Evolutionary conservation across 2,888 invertebrate genomes (phyloP), one percentile per base, ranked within the genome.

Genomic region (Drosophila leonis): DNA sequence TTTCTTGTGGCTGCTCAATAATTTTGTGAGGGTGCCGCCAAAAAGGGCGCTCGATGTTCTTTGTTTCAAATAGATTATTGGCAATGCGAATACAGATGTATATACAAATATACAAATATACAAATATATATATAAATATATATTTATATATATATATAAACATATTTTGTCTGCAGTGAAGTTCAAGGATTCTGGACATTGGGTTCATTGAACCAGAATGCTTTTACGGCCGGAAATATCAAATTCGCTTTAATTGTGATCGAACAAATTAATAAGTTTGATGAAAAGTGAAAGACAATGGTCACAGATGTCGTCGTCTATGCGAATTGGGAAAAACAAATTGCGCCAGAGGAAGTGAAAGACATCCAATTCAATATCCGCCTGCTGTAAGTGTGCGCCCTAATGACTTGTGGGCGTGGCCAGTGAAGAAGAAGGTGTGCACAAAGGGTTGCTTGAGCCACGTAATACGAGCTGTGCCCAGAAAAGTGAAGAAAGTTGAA

Each of bases 21-120:
- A 91, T 91, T 91, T 91, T 91, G 92, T 88, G 91, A 91, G 91
- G 91, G 91, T 91, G 91, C 91, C 91, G 91, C 90, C 91, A 90
- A 83, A 83, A 86, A 80, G 79, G 81, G 82, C 80, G 88, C 71
- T 76, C 52, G 81, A 65, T 56, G 75, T 56, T 71, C 83, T 89
- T 74, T 85, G 78, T 78, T 84, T 82, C 68, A 82, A 89, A 90
- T 89, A 89, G 90, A 90, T 89, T 90, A 90, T 88, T 88, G 84
- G 75, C 81, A 88, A 88, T 86, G 51, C 68, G 65, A 61, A 60
- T 33, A 82, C 82, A 57, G 31, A 44, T 57, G 13, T 35, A 9
- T 20, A 66, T 46, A 37, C 12, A 87, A 82, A 89, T 84, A 87
- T 83, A 24, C 24, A 24, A 24, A 24, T 24, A 24, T 24, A 24